Conservation (phyloP, 35 echinoderm and acorn worm genomes). For the Nesometra sesokonis region DNA sequence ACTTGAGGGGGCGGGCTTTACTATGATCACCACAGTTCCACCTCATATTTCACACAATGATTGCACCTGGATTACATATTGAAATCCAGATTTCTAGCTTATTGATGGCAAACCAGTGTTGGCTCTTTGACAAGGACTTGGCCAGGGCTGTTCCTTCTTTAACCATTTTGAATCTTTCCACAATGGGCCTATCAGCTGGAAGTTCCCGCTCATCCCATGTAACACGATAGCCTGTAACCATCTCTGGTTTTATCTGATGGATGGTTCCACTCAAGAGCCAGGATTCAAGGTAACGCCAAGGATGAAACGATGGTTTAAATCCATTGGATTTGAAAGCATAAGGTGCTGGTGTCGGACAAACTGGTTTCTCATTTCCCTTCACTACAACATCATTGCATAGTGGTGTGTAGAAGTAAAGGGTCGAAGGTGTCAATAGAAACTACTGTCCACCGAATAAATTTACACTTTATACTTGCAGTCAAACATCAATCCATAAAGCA, state of each 20-base stretch:
- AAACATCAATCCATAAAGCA: neutral
- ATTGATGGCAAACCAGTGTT: neutral
- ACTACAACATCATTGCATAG: neutral
- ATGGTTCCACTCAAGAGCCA: neutral
- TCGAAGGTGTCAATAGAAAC: neutral
- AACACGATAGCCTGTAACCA: neutral
- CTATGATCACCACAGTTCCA: neutral
- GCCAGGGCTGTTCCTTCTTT: neutral
- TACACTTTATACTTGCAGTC: neutral
- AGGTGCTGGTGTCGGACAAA: neutral
- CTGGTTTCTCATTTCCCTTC: neutral
- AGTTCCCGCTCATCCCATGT: neutral
- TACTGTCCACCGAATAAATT: neutral
- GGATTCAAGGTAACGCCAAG: neutral
- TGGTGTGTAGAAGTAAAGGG: neutral
- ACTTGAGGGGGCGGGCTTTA: neutral
- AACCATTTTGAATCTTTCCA: neutral
- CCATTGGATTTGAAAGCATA: neutral
- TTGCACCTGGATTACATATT: neutral
- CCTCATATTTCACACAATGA: neutral
- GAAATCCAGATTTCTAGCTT: neutral
- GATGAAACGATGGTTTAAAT: neutral
- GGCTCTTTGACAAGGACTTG: neutral
- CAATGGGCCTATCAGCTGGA: neutral
- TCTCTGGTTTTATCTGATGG: neutral